Evolutionary conservation across 1,140 invertebrate genomes (phyloP).

Genomic region (Hycleus phaleratus): DNA sequence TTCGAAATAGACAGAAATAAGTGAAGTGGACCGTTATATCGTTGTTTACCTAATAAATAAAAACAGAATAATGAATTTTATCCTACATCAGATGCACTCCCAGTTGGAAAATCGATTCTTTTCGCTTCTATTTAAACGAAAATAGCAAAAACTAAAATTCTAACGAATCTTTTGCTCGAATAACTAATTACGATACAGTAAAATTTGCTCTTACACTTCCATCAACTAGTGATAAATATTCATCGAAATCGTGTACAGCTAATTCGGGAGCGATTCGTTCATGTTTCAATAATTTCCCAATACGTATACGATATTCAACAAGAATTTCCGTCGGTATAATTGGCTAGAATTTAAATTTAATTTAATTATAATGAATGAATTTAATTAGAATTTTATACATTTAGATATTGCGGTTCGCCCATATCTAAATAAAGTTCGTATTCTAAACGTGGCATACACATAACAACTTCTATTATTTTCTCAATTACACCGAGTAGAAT

Average conservation of each 20-base stretch:
- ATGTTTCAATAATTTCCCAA: conserved; percentile 56
- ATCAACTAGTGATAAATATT: conserved; percentile 72
- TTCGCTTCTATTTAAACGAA: too few species aligned
- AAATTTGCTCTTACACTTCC: conserved; percentile 46
- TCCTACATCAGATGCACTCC: too few species aligned
- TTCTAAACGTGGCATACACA: conserved; percentile 66
- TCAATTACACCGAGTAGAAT: conserved; percentile 64
- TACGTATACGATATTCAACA: conserved; percentile 47
- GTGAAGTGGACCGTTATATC: too few species aligned
- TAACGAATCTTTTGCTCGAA: too few species aligned
- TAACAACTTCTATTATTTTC: conserved; percentile 61
- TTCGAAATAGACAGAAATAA: too few species aligned
- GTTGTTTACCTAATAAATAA: too few species aligned
- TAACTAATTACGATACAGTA: neutral
- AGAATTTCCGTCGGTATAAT: conserved; percentile 59
- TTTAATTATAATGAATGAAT: neutral
- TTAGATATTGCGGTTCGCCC: conserved; percentile 40
- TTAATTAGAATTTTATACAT: conserved; percentile 38
- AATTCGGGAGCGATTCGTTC: conserved; percentile 62
- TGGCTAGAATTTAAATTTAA: conserved; percentile 45
- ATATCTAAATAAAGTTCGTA: conserved; percentile 58
- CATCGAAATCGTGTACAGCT: conserved; percentile 68
- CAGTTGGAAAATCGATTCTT: too few species aligned
- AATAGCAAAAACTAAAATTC: too few species aligned
- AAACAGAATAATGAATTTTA: too few species aligned